Evolutionary conservation across 2,113 vertebrate genomes (phyloP).

Genomic region (Alces alces): DNA sequence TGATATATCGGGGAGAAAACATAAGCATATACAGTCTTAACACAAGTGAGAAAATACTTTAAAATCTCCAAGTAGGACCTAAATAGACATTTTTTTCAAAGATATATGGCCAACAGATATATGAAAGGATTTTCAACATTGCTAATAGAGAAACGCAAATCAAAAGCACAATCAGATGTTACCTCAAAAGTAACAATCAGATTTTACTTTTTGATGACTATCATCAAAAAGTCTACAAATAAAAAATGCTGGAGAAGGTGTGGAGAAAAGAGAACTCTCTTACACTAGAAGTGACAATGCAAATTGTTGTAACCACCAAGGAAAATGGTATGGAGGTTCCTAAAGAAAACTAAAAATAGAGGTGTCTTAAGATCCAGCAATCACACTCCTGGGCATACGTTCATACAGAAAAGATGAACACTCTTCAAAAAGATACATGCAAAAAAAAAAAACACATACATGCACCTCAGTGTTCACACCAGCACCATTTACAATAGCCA

Average conservation of each 20-base stretch:
- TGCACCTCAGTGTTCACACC: neutral
- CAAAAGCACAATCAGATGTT: neutral
- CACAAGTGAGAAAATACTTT: neutral
- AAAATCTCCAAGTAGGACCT: neutral
- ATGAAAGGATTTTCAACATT: neutral
- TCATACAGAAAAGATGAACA: neutral
- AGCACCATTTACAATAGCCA: neutral
- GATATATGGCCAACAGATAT: neutral
- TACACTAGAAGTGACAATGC: neutral
- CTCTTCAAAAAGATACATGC: neutral
- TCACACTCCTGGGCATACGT: neutral
- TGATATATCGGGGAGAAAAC: neutral
- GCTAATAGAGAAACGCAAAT: neutral
- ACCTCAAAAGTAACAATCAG: neutral
- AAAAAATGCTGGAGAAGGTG: neutral
- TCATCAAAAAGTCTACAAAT: neutral
- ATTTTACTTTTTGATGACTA: neutral
- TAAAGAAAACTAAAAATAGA: neutral
- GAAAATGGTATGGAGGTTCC: neutral
- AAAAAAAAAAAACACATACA: neutral
- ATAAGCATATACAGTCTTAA: neutral
- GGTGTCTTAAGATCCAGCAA: neutral
- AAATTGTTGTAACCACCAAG: neutral
- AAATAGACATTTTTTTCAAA: neutral
- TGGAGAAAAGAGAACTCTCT: neutral